Base-by-base conservation (phyloP, 2,888 invertebrate species). In the Formica aserva region DNA sequence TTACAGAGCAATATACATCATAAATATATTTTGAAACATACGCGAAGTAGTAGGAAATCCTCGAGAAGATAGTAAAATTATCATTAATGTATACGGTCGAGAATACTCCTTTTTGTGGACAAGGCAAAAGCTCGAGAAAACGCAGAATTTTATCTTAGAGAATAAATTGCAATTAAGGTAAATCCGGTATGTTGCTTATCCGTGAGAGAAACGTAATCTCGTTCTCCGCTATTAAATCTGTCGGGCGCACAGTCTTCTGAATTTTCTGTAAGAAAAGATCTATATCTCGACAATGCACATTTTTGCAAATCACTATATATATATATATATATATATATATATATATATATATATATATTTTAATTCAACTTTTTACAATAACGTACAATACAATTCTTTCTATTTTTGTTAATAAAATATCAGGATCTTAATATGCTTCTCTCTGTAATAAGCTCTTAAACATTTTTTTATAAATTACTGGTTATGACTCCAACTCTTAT, bases 111-210 rank as follows among this genome's bases (percentile, higher is more conserved):
- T 71, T 65, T 45, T 38, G 5, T 18, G 55, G n/a, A 29, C 55
- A 55, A 69, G 60, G 18, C 9, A 22, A 32, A 71, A 62, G 35
- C 72, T 18, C 35, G 78, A 80, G 60, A 35, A 80, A 80, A 62
- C 66, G 45, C 22, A 71, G 63, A 74, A 82, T 86, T 85, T 89
- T 85, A 88, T 84, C 72, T 72, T 76, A 85, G 85, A 84, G 85
- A 86, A 85, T 86, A 85, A 87, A 89, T 86, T 84, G 84, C 88
- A 89, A 89, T 89, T 89, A 89, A 89, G 89, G 74, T 87, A 86
- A 86, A 89, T 89, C 86, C 83, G 63, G 52, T 22, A 41, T 80
- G 85, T 83, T 85, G 78, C 84, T 86, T 82, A 81, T 85, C 78
- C 62, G 15, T 57, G 65, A 69, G 65, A 69, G 74, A 77, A 85